Percentiles rank a stretch among this genome's conserved stretches.
Conservation (phyloP, 1,140 invertebrate species). For the Drosophila pruinosa region DNA sequence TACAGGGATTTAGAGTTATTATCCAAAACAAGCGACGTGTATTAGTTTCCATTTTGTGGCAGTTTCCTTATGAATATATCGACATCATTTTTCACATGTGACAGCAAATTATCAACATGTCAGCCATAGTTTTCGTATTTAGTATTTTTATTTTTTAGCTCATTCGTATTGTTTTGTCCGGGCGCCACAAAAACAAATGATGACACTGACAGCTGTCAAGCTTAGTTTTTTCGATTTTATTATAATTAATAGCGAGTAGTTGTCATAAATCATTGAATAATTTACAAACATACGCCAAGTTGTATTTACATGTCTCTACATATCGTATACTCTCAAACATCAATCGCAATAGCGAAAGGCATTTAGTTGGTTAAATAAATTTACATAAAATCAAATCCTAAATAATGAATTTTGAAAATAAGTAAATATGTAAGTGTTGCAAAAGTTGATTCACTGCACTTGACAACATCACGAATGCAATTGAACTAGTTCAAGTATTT, state of each 20-base stretch:
- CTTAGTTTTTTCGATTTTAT: slow-evolving; percentile 81
- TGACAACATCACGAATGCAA: background rate
- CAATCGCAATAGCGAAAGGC: slow-evolving; percentile 24
- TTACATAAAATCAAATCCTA: slow-evolving; percentile 52
- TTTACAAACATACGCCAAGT: slow-evolving; percentile 61
- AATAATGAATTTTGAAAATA: slow-evolving; percentile 28
- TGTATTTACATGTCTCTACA: slow-evolving; percentile 40
- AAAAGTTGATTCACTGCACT: slow-evolving; percentile 12
- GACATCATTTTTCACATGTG: slow-evolving; percentile 72
- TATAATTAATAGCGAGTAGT: slow-evolving; percentile 79
- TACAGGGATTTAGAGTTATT: slow-evolving; percentile 53
- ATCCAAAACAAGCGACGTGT: slow-evolving; percentile 49
- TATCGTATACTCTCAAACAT: background rate
- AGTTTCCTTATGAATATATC: slow-evolving; percentile 24
- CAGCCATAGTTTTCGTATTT: slow-evolving; percentile 23
- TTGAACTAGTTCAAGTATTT: slow-evolving; percentile 2
- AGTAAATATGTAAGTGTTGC: background rate
- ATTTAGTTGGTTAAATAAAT: slow-evolving; percentile 47
- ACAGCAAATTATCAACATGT: slow-evolving; percentile 77
- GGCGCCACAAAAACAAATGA: slow-evolving; percentile 73
- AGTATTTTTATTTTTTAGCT: background rate
- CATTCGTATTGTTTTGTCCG: slow-evolving; percentile 33
- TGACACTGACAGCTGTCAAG: slow-evolving; percentile 82
- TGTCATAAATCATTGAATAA: slow-evolving; percentile 80
- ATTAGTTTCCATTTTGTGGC: slow-evolving; percentile 56